Conservation (phyloP, 2,888 invertebrate species). For the Sesia bembeciformis region DNA sequence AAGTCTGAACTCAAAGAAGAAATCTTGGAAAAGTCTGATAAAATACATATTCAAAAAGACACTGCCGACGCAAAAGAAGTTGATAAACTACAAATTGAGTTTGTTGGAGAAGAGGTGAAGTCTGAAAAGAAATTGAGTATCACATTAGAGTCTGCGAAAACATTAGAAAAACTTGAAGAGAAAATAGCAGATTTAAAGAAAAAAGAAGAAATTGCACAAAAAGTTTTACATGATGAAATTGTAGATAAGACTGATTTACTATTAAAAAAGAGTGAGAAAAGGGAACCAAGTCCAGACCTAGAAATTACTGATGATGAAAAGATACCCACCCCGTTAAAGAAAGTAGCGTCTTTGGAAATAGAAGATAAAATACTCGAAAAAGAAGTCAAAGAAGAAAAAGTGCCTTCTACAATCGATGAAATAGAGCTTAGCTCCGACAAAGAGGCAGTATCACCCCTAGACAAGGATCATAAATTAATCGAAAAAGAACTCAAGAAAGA, state of each 20-base stretch:
- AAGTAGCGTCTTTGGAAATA: not conserved
- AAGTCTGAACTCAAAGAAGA: not conserved
- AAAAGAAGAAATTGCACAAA: conserved; percentile 25
- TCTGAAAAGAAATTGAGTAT: conserved; percentile 30
- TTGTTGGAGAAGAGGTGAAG: conserved; percentile 2
- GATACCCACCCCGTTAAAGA: not conserved
- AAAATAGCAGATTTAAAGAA: conserved; percentile 52
- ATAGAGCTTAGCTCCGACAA: conserved; percentile 1
- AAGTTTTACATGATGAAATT: conserved; percentile 6
- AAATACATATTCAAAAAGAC: conserved; percentile 37
- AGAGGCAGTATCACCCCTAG: not conserved
- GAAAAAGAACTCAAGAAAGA: not conserved
- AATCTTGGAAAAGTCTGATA: conserved; percentile 18
- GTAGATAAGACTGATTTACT: not conserved
- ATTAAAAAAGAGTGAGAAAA: not conserved
- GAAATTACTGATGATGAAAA: too few relatives aligned
- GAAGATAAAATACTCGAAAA: not conserved
- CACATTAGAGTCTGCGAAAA: conserved; percentile 53
- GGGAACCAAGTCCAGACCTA: too few relatives aligned
- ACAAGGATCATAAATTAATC: not conserved
- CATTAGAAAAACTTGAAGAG: conserved; percentile 62
- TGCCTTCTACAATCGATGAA: not conserved
- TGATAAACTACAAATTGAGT: not conserved
- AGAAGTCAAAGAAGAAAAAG: not conserved
- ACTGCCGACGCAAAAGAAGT: conserved; percentile 22